Evolutionary conservation across 1,140 invertebrate genomes (phyloP), one percentile per base, ranked within the genome.

Genomic region (Anoplophora glabripennis): DNA sequence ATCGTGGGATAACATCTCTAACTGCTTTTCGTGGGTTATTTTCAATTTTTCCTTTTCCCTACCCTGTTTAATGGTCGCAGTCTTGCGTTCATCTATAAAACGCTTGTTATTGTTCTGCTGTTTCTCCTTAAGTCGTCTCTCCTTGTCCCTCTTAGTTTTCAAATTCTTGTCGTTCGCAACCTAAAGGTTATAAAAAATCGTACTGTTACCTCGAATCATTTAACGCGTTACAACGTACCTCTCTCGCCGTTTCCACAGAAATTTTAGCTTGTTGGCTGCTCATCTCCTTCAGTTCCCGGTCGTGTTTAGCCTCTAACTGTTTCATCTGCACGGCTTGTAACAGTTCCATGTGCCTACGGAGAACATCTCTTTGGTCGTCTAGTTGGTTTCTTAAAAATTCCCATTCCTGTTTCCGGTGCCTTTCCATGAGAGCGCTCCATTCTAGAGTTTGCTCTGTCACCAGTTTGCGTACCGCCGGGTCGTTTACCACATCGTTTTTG

Each of bases 71-170:
- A 94, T 90, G 52, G 90, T 88, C 35, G 85, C 84, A 51, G 84
- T 84, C 81, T 93, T 98, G 47, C 94, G 83, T 76, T 99, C 96
- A 69, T 99, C 97, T 81, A 99, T 90, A 72, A 99, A 99, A 70
- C 96, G 94, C 77, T 99, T 99, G 12, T 95, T 96, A 75, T 99
- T 99, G 73, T 98, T 99, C 70, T 98, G 94, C 71, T 98, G 97
- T 69, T 99, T 93, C 77, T 99, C 97, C 59, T 94, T 83, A 14
- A 95, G 77, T 34, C 90, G 83, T 61, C 96, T 83, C 70, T 99
- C 98, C 70, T 96, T 93, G 71, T 99, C 98, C 15, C 94, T 93
- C 70, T 99, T 96, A 42, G 96, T 98, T 76, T 96, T 93, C 18
- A 99, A 80, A 0, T 93, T 96, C 77, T 98, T 98, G 75, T 99